These are phyloP conservation scores for Octopus sinensis DNA, from an alignment of 1,140 invertebrate genomes.

Conservation along the genomic window DNA sequence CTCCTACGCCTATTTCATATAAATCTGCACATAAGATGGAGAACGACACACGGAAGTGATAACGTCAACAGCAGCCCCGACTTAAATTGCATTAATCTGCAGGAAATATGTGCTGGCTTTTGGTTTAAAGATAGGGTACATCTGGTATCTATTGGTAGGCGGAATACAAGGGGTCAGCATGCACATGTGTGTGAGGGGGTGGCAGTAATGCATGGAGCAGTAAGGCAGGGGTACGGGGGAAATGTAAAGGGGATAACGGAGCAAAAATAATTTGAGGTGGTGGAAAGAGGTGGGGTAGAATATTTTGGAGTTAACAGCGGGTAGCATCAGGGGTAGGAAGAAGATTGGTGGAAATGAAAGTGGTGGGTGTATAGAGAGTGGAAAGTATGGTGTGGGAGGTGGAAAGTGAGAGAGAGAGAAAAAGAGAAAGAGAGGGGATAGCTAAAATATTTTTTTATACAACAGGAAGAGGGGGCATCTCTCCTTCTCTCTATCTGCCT, in stretches of 20 bases:
- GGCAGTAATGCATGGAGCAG: not conserved
- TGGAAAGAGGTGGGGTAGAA: not conserved
- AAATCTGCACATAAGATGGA: too few relatives aligned
- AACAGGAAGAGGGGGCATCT: too few relatives aligned
- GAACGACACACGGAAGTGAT: too few relatives aligned
- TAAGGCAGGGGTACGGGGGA: not conserved
- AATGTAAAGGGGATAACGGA: not conserved
- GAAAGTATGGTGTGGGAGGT: not conserved
- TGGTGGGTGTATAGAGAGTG: not conserved
- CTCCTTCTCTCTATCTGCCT: too few relatives aligned
- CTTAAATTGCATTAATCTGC: too few relatives aligned
- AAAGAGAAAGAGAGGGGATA: not conserved
- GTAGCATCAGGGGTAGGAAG: not conserved
- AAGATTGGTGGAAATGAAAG: not conserved
- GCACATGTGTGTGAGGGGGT: not conserved
- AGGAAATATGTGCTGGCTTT: too few relatives aligned
- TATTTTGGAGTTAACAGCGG: not conserved
- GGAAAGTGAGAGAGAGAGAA: not conserved
- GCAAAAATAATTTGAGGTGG: not conserved
- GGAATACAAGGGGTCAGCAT: too few relatives aligned
- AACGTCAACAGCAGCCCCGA: too few relatives aligned
- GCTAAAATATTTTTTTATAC: too few relatives aligned
- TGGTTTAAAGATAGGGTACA: too few relatives aligned
- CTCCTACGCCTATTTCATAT: too few relatives aligned
- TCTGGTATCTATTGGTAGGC: too few relatives aligned